Base-by-base conservation (phyloP, 2,888 invertebrate genomes). In the Leptinotarsa tumamoca region DNA sequence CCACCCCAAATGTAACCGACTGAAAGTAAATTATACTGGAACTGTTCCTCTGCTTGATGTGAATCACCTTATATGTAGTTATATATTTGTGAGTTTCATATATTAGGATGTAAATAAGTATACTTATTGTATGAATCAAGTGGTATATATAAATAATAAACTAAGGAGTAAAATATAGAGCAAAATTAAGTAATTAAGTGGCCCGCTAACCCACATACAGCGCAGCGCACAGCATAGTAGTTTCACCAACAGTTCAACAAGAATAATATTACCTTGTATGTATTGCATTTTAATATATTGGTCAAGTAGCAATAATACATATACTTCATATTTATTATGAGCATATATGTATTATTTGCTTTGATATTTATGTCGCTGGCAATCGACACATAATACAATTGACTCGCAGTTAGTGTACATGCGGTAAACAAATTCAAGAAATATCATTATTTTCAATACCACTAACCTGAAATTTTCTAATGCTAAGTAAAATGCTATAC, bases 401-500 rank as follows among this genome's bases (percentile, higher is more conserved):
- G 85, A 87, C 87, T 87, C 88, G 86, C 85, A 87, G 86, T 85
- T 84, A 85, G 85, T 87, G 85, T 87, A 85, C 87, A 87, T 88
- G 87, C 87, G 86, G 83, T 85, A 83, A 84, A 86, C 80, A 85
- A 85, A 79, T 82, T 85, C 79, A 82, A 85, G 84, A 86, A 85
- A 85, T 85, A 83, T 86, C 81, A 74, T 80, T 86, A 81, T 85
- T 82, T 87, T 86, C 86, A 87, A 84, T 86, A 86, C 86, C 87
- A 88, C 86, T 88, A 87, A 87, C 86, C 87, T 87, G 87, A 86
- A 86, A 87, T 84, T 84, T 66, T 87, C 87, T 87, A 88, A 86
- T 84, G 87, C 89, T 89, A 88, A 87, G 74, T 82, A 89, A 88
- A 85, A 87, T 89, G 89, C 89, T 89, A 89, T 89, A 87, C 88